Conservation (phyloP, 2,113 vertebrate species). For the Gopherus flavomarginatus region DNA sequence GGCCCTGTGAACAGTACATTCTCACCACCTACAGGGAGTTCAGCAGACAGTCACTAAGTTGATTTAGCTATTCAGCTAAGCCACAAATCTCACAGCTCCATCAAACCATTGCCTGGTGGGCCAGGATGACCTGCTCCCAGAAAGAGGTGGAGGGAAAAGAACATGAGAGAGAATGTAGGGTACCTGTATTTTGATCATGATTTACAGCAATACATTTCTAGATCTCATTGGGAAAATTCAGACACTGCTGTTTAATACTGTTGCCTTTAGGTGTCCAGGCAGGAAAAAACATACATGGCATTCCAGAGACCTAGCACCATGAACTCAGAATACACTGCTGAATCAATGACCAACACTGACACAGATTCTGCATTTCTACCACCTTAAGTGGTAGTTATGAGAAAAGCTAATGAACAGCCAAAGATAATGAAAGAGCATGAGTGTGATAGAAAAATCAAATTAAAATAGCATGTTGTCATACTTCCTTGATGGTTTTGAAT, state of each 20-base stretch:
- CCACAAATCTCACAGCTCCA: background rate
- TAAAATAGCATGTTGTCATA: background rate
- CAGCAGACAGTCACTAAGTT: background rate
- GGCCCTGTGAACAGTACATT: background rate
- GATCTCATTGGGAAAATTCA: background rate
- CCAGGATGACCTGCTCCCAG: background rate
- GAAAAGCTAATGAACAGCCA: background rate
- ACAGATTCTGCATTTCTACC: background rate
- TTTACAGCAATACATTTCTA: slow-evolving; percentile 4
- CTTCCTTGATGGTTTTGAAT: background rate
- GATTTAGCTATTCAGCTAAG: background rate
- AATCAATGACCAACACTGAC: background rate
- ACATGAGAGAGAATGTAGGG: background rate
- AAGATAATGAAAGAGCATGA: background rate
- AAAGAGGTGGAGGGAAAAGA: background rate
- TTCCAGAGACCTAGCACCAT: background rate
- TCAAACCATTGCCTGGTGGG: background rate
- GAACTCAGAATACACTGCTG: background rate
- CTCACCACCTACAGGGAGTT: background rate
- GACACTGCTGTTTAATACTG: background rate
- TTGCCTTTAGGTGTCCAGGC: background rate
- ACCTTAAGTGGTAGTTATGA: background rate
- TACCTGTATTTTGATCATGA: background rate
- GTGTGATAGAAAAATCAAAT: background rate
- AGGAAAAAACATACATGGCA: background rate